phyloP scores from a whole-genome alignment of 1,140 invertebrate genomes.

The Cydia fagiglandana region DNA sequence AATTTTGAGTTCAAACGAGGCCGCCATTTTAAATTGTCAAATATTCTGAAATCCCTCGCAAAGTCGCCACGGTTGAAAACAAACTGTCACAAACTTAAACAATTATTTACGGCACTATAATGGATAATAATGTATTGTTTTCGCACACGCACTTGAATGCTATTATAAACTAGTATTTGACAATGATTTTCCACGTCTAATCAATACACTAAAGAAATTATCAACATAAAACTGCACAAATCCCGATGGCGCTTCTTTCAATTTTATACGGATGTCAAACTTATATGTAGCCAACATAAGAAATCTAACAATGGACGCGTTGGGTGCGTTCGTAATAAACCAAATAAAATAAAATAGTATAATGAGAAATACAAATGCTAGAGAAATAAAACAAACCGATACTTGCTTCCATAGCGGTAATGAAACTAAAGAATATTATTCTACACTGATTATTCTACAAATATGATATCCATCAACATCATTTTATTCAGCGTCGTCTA shows the following conservation, averaged over 20 bases:
- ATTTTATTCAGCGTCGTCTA: neutral
- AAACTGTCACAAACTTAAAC: conserved; percentile 52
- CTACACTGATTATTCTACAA: neutral
- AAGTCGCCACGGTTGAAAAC: conserved; percentile 75
- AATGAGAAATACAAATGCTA: neutral
- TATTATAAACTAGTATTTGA: neutral
- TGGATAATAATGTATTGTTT: conserved; percentile 1
- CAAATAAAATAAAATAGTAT: neutral
- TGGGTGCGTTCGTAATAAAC: conserved; percentile 21
- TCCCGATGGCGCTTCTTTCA: conserved; percentile 68
- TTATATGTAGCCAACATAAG: conserved; percentile 46
- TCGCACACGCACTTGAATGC: neutral
- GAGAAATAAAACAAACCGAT: neutral
- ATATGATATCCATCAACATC: neutral
- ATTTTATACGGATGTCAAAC: conserved; percentile 63
- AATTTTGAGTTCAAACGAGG: conserved; percentile 70
- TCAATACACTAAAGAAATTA: conserved; percentile 14
- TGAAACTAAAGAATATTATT: neutral
- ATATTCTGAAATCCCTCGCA: conserved; percentile 49
- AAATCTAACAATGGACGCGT: conserved; percentile 24
- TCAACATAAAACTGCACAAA: conserved; percentile 45
- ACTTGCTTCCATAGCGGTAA: neutral
- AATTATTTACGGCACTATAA: conserved; percentile 24
- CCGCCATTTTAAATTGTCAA: conserved; percentile 77
- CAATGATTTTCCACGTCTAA: conserved; percentile 2